Evolutionary conservation across 2,888 invertebrate species (phyloP), one percentile per base, ranked within the genome.

Genomic region (Copidosoma aretas): DNA sequence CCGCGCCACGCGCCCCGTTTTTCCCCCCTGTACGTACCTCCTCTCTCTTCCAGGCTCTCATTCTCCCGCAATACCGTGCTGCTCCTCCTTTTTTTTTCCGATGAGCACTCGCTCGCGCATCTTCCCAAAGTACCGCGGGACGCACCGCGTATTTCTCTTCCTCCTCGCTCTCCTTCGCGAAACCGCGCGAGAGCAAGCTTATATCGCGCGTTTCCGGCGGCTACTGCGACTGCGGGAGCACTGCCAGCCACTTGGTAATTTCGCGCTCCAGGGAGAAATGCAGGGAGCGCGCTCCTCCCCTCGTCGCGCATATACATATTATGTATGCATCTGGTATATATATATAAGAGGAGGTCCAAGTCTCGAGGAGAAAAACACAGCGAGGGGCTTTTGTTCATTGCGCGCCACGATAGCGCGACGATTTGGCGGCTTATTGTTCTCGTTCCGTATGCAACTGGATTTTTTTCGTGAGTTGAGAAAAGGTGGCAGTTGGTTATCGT

Each of bases 201-300:
- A 59, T 56, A 70, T 66, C 60, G 62, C 51, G 60, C 60, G 49
- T 62, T 70, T 70, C 56, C 66, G 57, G 25, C 41, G 25, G 14
- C 25, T 39, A 51, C 17, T 19, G 51, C 51, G 19, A 32, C 32
- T n/a, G n/a, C 32, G 32, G 32, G 32, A 32, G 32, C 32, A 32
- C 32, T 32, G 32, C 32, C 24, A 19, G 59, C 60, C 63, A 66
- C 63, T 70, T 63, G n/a, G 63, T 66, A 70, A 70, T 63, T 70
- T 63, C 41, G 56, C 52, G 60, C 63, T 54, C 58, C 41, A 32
- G 4, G 32, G 32, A 32, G 32, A 32, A 5, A 32, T 8, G 32
- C 32, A 32, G 8, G 8, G 8, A 3, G 3, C n/a, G n/a, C n/a
- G 4, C 32, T 32, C 32, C 32, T 8, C 32, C 32, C 32, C 32